Percentiles rank a stretch among this genome's conserved stretches.
Conservation (phyloP, 2,113 vertebrate genomes). For the Puntigrus tetrazona region DNA sequence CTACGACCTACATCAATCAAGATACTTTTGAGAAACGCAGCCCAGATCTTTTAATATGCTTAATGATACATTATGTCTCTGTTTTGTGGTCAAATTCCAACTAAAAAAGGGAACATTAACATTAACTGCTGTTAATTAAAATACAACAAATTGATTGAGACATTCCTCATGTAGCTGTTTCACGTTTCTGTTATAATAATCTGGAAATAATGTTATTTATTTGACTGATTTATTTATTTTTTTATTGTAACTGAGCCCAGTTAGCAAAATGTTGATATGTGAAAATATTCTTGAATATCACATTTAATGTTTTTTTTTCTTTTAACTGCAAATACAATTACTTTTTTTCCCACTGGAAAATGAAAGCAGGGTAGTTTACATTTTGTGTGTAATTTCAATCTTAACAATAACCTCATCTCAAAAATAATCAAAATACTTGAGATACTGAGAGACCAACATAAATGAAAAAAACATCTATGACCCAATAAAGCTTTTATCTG, state of each 20-base stretch:
- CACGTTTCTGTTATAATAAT: constrained; percentile 11
- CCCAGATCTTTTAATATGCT: neutral
- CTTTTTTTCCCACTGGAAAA: neutral
- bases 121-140: neutral
- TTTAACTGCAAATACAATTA: constrained; percentile 24
- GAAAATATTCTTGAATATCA: constrained; percentile 26
- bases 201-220: neutral
- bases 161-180: neutral
- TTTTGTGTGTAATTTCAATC: neutral
- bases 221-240: neutral
- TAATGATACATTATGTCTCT: neutral
- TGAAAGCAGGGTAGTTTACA: neutral
- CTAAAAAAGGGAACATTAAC: neutral
- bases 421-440: neutral
- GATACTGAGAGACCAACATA: neutral
- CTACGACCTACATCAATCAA: too few relatives aligned
- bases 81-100: neutral
- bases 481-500: neutral
- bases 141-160: neutral
- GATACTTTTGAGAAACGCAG: neutral
- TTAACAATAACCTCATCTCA: neutral
- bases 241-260: neutral
- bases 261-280: neutral
- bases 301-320: constrained; percentile 10
- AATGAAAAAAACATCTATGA: neutral